These are phyloP conservation scores for Dicaeum eximium DNA, from an alignment of 2,113 vertebrate species.

Conservation along the genomic window DNA sequence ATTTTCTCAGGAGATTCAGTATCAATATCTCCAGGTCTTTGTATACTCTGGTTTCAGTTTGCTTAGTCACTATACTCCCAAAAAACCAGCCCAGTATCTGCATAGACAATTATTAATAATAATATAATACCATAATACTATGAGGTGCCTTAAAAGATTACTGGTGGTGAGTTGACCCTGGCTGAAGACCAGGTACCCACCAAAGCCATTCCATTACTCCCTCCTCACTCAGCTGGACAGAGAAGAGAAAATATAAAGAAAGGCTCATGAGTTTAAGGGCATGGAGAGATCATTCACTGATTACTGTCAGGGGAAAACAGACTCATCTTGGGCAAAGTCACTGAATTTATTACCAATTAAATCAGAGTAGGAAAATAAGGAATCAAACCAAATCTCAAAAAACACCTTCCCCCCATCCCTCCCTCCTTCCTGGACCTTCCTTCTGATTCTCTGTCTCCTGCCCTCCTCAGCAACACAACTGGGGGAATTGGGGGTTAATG, in stretches of 20 bases:
- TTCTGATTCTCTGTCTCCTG: neutral
- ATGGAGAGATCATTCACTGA: neutral
- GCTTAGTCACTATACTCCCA: neutral
- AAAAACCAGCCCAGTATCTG: neutral
- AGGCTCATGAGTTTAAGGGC: neutral
- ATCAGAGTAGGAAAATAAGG: neutral
- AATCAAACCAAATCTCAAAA: neutral
- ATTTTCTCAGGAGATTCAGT: neutral
- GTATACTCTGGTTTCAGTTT: neutral
- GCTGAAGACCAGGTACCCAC: neutral
- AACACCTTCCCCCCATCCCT: neutral
- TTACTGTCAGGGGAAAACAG: neutral
- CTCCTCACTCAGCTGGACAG: neutral
- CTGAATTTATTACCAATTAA: neutral
- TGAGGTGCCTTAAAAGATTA: neutral
- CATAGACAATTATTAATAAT: neutral
- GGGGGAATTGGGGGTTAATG: neutral
- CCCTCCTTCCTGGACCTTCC: neutral
- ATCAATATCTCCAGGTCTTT: neutral
- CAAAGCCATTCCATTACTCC: neutral
- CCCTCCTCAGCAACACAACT: neutral
- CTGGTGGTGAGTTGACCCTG: neutral
- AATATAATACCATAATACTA: neutral
- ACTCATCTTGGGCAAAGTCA: neutral
- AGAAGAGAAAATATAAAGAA: neutral